Percentiles rank a stretch among this genome's conserved stretches.
phyloP scores from a whole-genome alignment of 1,140 invertebrate species.

The Plodia interpunctella region DNA sequence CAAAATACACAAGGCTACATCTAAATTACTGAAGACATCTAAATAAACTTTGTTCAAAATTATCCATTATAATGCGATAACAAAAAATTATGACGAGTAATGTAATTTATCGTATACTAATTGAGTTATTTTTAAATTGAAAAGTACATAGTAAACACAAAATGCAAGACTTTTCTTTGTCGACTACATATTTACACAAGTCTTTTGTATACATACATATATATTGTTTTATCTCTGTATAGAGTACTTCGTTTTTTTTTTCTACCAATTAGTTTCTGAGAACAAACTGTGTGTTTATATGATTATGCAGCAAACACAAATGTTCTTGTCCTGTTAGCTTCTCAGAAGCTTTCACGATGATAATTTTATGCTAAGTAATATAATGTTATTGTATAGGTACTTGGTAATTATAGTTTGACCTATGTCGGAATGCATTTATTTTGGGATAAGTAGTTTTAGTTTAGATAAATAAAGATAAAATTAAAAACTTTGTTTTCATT shows the following conservation, averaged over 20 bases:
- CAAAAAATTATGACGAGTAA: no score
- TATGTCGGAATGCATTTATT: constrained; percentile 16
- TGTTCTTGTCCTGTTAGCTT: constrained; percentile 52
- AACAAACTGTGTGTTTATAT: not conserved
- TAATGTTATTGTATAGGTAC: not conserved
- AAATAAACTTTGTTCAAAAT: constrained; percentile 5
- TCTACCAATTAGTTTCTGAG: not conserved
- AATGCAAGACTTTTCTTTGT: no score
- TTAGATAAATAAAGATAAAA: no score
- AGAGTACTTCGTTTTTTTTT: no score
- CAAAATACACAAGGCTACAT: constrained; percentile 11
- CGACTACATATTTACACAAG: no score
- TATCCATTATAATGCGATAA: not conserved
- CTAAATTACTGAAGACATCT: not conserved
- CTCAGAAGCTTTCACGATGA: constrained; percentile 44
- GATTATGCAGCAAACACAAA: constrained; percentile 38
- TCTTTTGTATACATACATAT: no score
- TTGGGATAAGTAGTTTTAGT: constrained; percentile 4
- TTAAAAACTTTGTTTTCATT: no score
- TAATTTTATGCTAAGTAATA: constrained; percentile 20
- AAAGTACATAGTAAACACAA: no score
- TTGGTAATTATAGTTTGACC: constrained; percentile 15
- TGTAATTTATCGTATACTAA: no score
- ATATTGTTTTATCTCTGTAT: no score
- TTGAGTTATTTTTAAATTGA: no score